Conservation (phyloP, 2,113 vertebrate genomes). For the Eleginops maclovinus region DNA sequence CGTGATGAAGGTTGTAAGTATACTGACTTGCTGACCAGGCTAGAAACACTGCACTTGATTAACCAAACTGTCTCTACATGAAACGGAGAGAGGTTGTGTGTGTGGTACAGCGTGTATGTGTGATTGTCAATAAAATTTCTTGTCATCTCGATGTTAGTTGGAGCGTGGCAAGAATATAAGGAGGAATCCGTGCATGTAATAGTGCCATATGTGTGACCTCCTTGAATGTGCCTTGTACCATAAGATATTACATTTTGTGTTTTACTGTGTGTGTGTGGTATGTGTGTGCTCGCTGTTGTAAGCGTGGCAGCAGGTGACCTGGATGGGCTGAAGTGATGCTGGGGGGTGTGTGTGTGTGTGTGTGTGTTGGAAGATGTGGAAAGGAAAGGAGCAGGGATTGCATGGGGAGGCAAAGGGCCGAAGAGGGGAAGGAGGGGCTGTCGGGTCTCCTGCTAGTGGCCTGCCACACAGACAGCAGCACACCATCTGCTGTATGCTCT, state of each 20-base stretch:
- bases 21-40: slow-evolving; percentile 74
- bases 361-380: slow-evolving; percentile 45
- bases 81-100: slow-evolving; percentile 33
- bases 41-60: slow-evolving; percentile 69
- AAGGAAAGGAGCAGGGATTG: slow-evolving; percentile 47
- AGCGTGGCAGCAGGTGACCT: slow-evolving; percentile 77
- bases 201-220: slow-evolving; percentile 79
- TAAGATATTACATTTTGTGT: slow-evolving; percentile 60
- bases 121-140: slow-evolving; percentile 77
- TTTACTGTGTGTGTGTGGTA: slow-evolving; percentile 21
- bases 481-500: slow-evolving; percentile 83
- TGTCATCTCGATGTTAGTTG: slow-evolving; percentile 69
- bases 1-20: slow-evolving; percentile 65
- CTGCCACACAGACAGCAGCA: slow-evolving; percentile 74
- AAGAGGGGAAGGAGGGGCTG: slow-evolving; percentile 59
- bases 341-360: slow-evolving; percentile 55
- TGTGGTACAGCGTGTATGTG: slow-evolving; percentile 43
- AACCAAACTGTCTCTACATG: slow-evolving; percentile 53
- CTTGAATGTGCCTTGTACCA: slow-evolving; percentile 76
- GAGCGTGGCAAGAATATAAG: slow-evolving; percentile 57
- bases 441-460: slow-evolving; percentile 77
- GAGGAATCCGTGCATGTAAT: slow-evolving; percentile 79
- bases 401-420: slow-evolving; percentile 33
- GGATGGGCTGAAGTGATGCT: slow-evolving; percentile 68
- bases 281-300: slow-evolving; percentile 55